Percentiles rank a stretch among this genome's conserved stretches.
Conservation (phyloP, 2,888 invertebrate genomes). For the Osedax frankpressi region DNA sequence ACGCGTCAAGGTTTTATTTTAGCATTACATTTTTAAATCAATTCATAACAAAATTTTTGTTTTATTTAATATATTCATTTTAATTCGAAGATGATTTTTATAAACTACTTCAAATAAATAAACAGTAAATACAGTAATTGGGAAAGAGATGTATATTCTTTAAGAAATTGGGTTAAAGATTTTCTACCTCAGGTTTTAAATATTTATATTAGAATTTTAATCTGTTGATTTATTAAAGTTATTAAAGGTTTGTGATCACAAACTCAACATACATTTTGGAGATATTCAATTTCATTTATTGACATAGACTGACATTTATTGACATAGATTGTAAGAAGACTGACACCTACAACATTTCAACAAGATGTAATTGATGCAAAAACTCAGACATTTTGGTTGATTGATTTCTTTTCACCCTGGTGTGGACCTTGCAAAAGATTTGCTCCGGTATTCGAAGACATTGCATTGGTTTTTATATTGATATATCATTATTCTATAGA, state of each 20-base stretch:
- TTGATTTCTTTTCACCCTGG: slow-evolving; percentile 46
- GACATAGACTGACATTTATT: background rate
- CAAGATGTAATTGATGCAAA: slow-evolving; percentile 24
- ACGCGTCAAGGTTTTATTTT: too few relatives aligned
- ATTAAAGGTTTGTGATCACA: too few relatives aligned
- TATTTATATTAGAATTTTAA: too few relatives aligned
- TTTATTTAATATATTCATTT: too few relatives aligned
- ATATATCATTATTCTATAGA: too few relatives aligned
- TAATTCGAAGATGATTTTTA: too few relatives aligned
- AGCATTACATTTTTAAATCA: too few relatives aligned
- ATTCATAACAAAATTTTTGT: too few relatives aligned
- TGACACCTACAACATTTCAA: background rate
- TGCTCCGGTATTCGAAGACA: slow-evolving; percentile 57
- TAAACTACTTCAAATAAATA: background rate
- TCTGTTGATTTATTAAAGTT: too few relatives aligned
- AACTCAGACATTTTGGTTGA: slow-evolving; percentile 50
- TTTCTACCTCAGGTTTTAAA: background rate
- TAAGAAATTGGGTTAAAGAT: background rate
- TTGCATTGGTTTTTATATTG: slow-evolving; percentile 53
- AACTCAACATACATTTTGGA: too few relatives aligned
- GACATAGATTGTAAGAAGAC: background rate
- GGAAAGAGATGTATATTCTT: background rate
- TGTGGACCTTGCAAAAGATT: slow-evolving; percentile 54
- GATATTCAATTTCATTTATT: too few relatives aligned
- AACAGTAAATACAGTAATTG: background rate